These are phyloP conservation scores for Odontamblyopus lacepedii DNA, from an alignment of 2,797 vertebrate genomes.

Conservation along the genomic window DNA sequence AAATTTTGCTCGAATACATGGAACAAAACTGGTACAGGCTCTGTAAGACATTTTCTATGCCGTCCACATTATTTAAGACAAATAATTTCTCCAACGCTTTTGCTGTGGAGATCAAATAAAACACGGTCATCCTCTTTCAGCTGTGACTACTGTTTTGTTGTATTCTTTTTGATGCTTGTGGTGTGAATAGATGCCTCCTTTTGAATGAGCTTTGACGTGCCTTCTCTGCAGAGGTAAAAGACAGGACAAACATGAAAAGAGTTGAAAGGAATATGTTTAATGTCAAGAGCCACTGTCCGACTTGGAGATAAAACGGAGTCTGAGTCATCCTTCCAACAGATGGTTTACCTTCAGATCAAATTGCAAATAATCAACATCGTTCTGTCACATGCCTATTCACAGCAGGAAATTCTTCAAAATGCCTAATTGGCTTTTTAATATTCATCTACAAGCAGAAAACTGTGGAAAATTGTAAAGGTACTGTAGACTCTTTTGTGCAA, in stretches of 20 bases:
- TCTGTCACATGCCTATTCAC: background rate
- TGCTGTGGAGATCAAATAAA: conserved; percentile 2
- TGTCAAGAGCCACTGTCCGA: background rate
- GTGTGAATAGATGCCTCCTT: background rate
- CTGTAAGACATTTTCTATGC: background rate
- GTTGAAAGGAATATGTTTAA: conserved; percentile 2
- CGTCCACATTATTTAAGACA: background rate
- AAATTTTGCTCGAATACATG: too few species aligned
- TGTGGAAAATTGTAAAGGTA: background rate
- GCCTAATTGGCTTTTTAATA: background rate
- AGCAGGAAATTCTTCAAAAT: background rate
- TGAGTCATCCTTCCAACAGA: background rate
- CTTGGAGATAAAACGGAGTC: background rate
- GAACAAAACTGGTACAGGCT: background rate
- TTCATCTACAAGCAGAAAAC: background rate
- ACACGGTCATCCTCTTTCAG: background rate
- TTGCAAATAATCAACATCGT: background rate
- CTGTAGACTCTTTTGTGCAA: background rate
- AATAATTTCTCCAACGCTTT: background rate
- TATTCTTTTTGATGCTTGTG: background rate
- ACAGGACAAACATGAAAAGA: conserved; percentile 2
- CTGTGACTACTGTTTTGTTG: background rate
- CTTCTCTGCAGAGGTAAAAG: background rate
- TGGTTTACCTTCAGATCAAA: background rate
- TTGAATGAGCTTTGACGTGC: background rate